Percentiles rank a stretch among this genome's conserved stretches.
Conservation (phyloP, 2,113 vertebrate genomes). For the Podarcis cretensis region DNA sequence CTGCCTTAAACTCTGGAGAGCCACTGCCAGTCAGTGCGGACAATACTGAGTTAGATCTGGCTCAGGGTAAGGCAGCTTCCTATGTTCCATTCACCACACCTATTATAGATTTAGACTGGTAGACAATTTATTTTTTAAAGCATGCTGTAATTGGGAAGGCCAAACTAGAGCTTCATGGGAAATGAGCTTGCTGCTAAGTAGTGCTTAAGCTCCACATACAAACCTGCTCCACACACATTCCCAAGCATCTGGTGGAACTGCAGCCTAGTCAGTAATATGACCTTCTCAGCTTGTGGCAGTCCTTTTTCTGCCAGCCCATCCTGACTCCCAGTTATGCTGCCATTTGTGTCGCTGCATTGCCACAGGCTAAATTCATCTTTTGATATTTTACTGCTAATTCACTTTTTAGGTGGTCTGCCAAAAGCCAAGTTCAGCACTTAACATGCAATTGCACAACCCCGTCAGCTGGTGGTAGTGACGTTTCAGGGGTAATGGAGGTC, state of each 20-base stretch:
- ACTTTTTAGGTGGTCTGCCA: not conserved
- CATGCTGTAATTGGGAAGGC: not conserved
- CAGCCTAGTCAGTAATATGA: not conserved
- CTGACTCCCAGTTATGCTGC: not conserved
- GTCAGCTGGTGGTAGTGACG: no score
- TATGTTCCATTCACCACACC: not conserved
- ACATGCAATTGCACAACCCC: no score
- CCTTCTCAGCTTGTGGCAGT: not conserved
- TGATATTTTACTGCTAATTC: not conserved
- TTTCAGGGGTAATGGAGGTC: not conserved
- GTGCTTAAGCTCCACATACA: not conserved
- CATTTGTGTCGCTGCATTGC: not conserved
- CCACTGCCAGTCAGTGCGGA: no score
- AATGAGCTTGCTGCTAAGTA: not conserved
- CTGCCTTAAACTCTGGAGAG: no score
- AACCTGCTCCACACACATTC: not conserved
- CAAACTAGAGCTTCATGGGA: not conserved
- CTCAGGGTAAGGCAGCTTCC: no score
- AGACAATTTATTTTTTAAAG: not conserved
- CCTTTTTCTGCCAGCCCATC: not conserved
- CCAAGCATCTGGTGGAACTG: not conserved
- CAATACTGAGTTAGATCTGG: not conserved
- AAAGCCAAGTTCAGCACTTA: not conserved
- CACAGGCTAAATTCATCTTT: not conserved
- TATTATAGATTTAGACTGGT: not conserved